Evolutionary conservation across 1,140 invertebrate species (phyloP).

Genomic region (Lordiphosa stackelbergi): DNA sequence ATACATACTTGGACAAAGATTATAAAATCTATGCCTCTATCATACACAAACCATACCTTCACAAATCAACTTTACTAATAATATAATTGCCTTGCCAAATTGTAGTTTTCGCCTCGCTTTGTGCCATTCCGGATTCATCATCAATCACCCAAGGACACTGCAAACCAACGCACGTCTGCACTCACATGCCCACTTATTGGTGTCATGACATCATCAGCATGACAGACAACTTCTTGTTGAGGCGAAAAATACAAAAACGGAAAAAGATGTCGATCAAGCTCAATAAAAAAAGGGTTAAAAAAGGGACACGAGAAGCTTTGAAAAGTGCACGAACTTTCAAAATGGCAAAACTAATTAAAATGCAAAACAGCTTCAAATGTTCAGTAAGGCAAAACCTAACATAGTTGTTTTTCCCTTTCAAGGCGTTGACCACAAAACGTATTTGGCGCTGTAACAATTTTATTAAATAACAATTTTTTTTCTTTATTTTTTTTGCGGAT

Average conservation of each 20-base stretch:
- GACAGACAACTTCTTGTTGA: conserved; percentile 28
- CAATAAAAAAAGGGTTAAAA: conserved; percentile 38
- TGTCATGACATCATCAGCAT: conserved; percentile 43
- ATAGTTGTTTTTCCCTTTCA: conserved; percentile 1
- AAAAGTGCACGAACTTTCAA: conserved; percentile 6
- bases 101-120: conserved; percentile 38
- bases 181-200: conserved; percentile 25
- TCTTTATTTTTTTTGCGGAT: not conserved
- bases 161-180: not conserved
- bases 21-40: too few relatives aligned
- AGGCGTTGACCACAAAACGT: conserved; percentile 15
- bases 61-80: conserved; percentile 8
- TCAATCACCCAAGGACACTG: conserved; percentile 22
- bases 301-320: conserved; percentile 2
- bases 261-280: conserved; percentile 51
- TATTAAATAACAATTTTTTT: conserved; percentile 36
- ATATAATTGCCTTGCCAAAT: conserved; percentile 45
- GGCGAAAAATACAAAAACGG: not conserved
- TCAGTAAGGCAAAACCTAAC: conserved; percentile 3
- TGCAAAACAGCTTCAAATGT: conserved; percentile 37
- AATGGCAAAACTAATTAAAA: conserved; percentile 52
- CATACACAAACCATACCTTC: too few relatives aligned
- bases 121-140: conserved; percentile 31
- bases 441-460: conserved; percentile 28
- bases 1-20: too few relatives aligned